Percentiles rank a stretch among this genome's conserved stretches.
Conservation (phyloP, 2,797 vertebrate genomes). For the Liparis tanakae region DNA sequence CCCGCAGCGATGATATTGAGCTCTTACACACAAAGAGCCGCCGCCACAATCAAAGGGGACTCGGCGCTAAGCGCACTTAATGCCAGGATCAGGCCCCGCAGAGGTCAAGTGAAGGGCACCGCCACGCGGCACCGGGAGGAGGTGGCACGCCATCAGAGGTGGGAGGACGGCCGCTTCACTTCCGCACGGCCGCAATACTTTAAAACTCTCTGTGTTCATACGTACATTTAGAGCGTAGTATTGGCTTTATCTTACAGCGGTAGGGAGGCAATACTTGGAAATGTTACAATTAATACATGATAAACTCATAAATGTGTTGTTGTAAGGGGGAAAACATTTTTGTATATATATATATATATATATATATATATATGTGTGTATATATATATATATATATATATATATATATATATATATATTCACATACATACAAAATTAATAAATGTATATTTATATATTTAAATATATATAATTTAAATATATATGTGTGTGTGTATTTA, state of each 20-base stretch:
- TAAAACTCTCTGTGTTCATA: neutral
- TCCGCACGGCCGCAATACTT: neutral
- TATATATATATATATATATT: no score
- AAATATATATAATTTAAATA: no score
- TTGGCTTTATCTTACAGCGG: neutral
- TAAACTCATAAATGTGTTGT: neutral
- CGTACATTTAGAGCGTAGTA: neutral
- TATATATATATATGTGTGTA: no score
- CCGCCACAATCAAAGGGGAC: conserved; percentile 61
- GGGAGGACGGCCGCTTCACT: neutral
- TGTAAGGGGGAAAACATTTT: neutral
- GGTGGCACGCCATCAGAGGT: conserved; percentile 17
- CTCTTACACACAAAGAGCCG: conserved; percentile 74
- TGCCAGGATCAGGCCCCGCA: conserved; percentile 41
- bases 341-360: neutral
- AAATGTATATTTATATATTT: no score
- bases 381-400: no score
- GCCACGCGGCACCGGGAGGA: conserved; percentile 27
- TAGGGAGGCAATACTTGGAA: neutral
- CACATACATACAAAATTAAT: no score
- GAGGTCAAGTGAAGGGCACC: conserved; percentile 49
- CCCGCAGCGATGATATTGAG: conserved; percentile 76
- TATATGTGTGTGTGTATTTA: no score
- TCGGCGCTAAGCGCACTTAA: conserved; percentile 48
- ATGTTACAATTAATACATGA: neutral